Evolutionary conservation across 1,140 invertebrate species (phyloP), one percentile per base, ranked within the genome.

Genomic region (Laupala kohalensis): DNA sequence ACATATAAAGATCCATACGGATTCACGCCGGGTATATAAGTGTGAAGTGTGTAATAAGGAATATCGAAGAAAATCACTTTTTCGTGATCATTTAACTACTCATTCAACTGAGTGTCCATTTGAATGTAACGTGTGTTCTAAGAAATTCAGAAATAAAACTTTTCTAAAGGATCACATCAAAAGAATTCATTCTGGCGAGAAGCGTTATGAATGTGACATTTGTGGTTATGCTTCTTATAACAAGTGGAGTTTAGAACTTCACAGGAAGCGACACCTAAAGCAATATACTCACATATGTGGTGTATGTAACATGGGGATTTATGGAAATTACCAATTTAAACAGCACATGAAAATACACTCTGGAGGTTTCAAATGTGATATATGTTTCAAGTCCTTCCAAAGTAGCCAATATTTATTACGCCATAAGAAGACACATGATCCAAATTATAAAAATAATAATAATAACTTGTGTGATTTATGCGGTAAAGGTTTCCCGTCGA

Each of bases 181-280:
- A 73, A 79, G 87, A 4, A 89, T 87, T 0, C 90, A 92, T 75
- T 91, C 90, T 0, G 90, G 90, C 2, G 89, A 91, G 76, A 87
- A 89, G 0, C 90, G 19, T 37, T 71, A 89, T 78, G 82, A 81
- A 75, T 89, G 88, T 77, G 78, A 81, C n/a, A 77, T 83, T 3
- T 89, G 88, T 77, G 81, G 79, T 30, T 77, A 76, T 4, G 75
- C 76, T n/a, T 63, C 78, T 19, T 73, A 74, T 0, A 75, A 77
- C 0, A 75, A 78, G n/a, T 79, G 77, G 23, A 75, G 75, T 23
- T 73, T 82, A 62, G 77, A 76, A 25, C 74, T 77, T 1, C 79
- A 81, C 28, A 72, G 76, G n/a, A 77, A 76, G 29, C 69, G 79
- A 25, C 81, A 82, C 71, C 77, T 77, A 9, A 77, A 78, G n/a